These are phyloP conservation scores for Pseudochirops cupreus DNA, from an alignment of 2,797 vertebrate species.

Conservation along the genomic window DNA sequence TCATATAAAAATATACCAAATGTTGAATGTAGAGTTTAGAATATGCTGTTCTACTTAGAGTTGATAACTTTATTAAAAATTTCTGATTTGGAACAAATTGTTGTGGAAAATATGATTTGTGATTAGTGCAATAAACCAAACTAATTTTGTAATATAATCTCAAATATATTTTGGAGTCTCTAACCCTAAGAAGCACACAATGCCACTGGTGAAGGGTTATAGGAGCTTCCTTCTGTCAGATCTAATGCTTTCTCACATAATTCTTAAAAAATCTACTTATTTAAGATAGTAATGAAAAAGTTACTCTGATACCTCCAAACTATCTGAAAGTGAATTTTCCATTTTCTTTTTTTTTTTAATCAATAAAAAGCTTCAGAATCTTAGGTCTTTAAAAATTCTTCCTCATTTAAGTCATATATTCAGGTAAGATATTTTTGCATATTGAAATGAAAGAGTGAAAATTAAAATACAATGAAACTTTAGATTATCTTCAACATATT, in stretches of 20 bases:
- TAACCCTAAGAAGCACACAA: slow-evolving; percentile 16
- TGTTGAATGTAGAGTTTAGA: slow-evolving; percentile 61
- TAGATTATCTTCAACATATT: slow-evolving; percentile 11
- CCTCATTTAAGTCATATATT: background rate
- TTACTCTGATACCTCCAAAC: background rate
- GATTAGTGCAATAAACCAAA: slow-evolving; percentile 48
- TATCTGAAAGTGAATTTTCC: slow-evolving; percentile 52
- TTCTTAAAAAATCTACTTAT: slow-evolving; percentile 47
- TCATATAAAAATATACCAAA: slow-evolving; percentile 64
- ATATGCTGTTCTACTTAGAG: slow-evolving; percentile 44
- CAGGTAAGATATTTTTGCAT: slow-evolving; percentile 51
- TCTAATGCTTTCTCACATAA: slow-evolving; percentile 34
- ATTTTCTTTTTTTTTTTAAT: background rate
- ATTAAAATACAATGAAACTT: slow-evolving; percentile 55
- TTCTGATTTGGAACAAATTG: slow-evolving; percentile 60
- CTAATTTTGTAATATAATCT: slow-evolving; percentile 49
- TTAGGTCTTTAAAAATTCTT: slow-evolving; percentile 15
- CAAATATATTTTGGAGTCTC: background rate
- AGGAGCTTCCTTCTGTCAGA: background rate
- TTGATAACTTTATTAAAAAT: slow-evolving; percentile 54
- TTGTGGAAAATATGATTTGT: slow-evolving; percentile 67
- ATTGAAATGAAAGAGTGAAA: slow-evolving; percentile 43
- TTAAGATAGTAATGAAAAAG: slow-evolving; percentile 26
- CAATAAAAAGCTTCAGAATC: slow-evolving; percentile 55
- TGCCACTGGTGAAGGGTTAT: slow-evolving; percentile 23